These are phyloP conservation scores for Drosophila monieri DNA, from an alignment of 2,888 invertebrate genomes.

Conservation along the genomic window DNA sequence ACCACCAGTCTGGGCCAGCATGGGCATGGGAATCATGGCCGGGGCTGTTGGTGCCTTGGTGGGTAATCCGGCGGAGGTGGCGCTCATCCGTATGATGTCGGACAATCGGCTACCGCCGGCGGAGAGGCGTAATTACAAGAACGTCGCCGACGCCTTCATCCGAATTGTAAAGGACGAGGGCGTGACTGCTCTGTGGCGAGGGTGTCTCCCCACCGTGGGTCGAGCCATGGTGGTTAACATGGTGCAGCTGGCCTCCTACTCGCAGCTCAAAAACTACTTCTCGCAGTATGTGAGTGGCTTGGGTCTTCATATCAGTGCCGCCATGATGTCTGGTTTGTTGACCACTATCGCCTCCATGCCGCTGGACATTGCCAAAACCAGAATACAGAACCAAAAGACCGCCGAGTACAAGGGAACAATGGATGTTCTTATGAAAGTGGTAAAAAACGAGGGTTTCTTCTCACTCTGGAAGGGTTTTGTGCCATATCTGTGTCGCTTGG, in stretches of 20 bases:
- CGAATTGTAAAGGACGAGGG: constrained; percentile 91
- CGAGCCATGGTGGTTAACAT: constrained; percentile 99
- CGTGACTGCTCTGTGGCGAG: constrained; percentile 92
- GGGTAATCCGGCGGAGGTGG: constrained; percentile 98
- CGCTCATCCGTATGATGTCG: constrained; percentile 97
- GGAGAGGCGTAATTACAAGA: constrained; percentile 95
- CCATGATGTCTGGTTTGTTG: constrained; percentile 97
- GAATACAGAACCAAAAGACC: constrained; percentile 98
- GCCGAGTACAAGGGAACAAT: constrained; percentile 93
- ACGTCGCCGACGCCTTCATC: constrained; percentile 93
- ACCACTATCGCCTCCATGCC: constrained; percentile 99
- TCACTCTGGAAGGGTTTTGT: constrained; percentile 99
- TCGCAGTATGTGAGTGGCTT: constrained; percentile 87
- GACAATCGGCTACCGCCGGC: constrained; percentile 93
- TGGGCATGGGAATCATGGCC: constrained; percentile 92
- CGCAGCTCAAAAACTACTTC: constrained; percentile 86
- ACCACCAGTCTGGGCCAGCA: constrained; percentile 89
- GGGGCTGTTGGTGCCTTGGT: constrained; percentile 91
- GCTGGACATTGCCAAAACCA: constrained; percentile 98
- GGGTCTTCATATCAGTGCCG: constrained; percentile 94
- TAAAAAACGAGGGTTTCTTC: constrained; percentile 94
- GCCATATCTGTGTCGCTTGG: constrained; percentile 98
- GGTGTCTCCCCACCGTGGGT: constrained; percentile 91
- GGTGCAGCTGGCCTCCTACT: constrained; percentile 93
- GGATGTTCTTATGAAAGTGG: constrained; percentile 91